These are phyloP conservation scores for Pelecanus crispus DNA, from an alignment of 2,113 vertebrate species.

Conservation along the genomic window DNA sequence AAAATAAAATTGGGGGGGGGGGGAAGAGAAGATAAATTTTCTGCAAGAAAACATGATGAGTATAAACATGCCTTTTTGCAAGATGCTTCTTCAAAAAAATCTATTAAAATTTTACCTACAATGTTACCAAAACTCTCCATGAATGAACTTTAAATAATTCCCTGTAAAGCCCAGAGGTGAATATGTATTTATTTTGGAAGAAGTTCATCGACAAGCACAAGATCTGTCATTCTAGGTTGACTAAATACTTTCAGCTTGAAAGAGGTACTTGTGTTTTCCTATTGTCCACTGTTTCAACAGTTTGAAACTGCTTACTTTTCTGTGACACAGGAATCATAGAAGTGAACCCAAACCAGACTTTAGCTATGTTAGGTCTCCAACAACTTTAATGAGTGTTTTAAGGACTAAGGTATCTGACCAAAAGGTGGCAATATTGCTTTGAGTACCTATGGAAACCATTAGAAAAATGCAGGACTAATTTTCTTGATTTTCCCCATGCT, in stretches of 20 bases:
- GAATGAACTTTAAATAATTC: neutral
- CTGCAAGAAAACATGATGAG: neutral
- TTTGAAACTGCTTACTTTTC: neutral
- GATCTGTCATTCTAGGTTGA: neutral
- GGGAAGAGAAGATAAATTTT: neutral
- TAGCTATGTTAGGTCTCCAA: neutral
- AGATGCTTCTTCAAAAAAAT: neutral
- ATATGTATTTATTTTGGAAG: neutral
- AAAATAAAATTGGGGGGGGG: neutral
- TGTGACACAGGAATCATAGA: neutral
- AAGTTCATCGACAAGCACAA: neutral
- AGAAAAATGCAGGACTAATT: neutral
- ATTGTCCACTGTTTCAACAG: neutral
- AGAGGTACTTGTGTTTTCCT: neutral
- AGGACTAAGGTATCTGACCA: neutral
- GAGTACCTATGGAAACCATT: neutral
- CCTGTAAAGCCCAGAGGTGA: neutral
- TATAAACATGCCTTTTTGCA: neutral
- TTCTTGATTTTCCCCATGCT: neutral
- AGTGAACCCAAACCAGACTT: neutral
- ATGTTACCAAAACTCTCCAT: neutral
- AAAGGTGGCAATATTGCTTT: accelerated
- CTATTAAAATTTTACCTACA: neutral
- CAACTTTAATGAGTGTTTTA: neutral
- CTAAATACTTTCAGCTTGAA: neutral